These are phyloP conservation scores for Sepioteuthis lessoniana DNA, from an alignment of 2,888 invertebrate species.

Conservation along the genomic window DNA sequence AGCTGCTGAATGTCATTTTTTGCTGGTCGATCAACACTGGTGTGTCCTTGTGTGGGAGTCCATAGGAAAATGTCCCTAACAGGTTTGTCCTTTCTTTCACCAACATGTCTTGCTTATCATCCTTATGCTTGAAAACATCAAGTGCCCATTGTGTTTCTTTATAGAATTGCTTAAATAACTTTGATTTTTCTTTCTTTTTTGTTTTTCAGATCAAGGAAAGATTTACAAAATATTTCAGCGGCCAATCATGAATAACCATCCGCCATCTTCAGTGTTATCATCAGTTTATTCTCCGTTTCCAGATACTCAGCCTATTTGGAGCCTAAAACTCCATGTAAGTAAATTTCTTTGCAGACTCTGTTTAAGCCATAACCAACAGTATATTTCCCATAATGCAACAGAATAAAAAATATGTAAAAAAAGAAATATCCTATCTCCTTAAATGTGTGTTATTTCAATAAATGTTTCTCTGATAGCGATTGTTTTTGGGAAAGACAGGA, in stretches of 20 bases:
- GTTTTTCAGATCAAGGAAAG: conserved; percentile 60
- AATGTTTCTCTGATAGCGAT: neutral
- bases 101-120: too few species aligned
- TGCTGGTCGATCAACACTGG: too few species aligned
- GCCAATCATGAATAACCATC: conserved; percentile 53
- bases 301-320: conserved; percentile 58
- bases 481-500: neutral
- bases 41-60: too few species aligned
- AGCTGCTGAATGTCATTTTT: too few species aligned
- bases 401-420: neutral
- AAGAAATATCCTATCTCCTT: neutral
- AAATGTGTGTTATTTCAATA: conserved; percentile 20
- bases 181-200: conserved; percentile 51
- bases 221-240: conserved; percentile 62
- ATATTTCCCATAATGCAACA: neutral
- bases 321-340: conserved; percentile 59
- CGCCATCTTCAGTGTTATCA: conserved; percentile 55
- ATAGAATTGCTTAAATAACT: neutral
- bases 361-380: neutral
- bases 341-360: neutral
- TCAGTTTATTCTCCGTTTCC: conserved; percentile 57
- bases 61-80: too few species aligned
- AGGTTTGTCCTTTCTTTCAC: too few species aligned
- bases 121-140: too few species aligned
- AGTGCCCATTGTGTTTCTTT: neutral